These are phyloP conservation scores for Dicrurus megarhynchus DNA, from an alignment of 2,113 vertebrate species.

Conservation along the genomic window DNA sequence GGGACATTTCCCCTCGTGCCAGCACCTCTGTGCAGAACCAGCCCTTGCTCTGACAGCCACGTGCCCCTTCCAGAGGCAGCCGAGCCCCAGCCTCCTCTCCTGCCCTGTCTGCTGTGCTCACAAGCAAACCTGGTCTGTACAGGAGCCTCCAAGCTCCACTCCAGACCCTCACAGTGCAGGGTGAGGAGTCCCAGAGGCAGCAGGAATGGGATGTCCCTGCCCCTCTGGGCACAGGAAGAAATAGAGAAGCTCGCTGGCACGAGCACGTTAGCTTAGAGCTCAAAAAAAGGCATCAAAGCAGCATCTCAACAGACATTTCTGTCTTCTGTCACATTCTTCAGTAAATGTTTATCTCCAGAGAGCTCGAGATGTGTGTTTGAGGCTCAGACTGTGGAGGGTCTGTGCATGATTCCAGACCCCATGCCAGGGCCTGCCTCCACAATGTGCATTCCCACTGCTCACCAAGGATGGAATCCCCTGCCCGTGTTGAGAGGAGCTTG, in stretches of 20 bases:
- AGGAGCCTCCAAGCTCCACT: neutral
- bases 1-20: neutral
- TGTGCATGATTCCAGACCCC: neutral
- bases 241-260: rapidly evolving
- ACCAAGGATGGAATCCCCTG: neutral
- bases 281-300: neutral
- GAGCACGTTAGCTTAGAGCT: rapidly evolving
- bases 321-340: neutral
- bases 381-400: neutral
- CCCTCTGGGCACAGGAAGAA: neutral
- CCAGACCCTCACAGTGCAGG: rapidly evolving
- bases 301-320: neutral
- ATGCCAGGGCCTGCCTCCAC: neutral
- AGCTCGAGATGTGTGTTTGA: neutral
- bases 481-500: neutral
- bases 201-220: neutral
- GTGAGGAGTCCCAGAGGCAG: neutral
- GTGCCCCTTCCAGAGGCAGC: rapidly evolving
- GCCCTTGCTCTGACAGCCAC: neutral
- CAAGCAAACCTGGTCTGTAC: rapidly evolving
- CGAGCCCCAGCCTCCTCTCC: neutral
- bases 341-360: neutral
- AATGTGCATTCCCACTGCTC: neutral
- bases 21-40: neutral
- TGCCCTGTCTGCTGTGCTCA: neutral